phyloP scores from a whole-genome alignment of 2,797 vertebrate species.

The Hippopotamyrus pictus region DNA sequence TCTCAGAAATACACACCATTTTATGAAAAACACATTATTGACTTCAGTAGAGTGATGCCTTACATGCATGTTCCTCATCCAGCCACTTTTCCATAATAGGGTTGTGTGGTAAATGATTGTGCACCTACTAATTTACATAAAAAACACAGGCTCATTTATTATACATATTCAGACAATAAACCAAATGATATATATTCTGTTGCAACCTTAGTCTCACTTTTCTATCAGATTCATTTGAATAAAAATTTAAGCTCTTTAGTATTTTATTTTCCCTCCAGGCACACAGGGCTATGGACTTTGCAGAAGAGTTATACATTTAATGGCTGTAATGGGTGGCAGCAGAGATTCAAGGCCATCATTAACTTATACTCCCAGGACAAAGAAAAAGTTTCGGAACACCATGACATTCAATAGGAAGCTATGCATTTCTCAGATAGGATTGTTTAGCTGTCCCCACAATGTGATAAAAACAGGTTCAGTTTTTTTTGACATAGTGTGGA shows the following conservation, averaged over 20 bases:
- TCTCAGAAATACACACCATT: not conserved
- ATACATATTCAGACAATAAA: not conserved
- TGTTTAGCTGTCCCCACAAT: not conserved
- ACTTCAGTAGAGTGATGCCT: not conserved
- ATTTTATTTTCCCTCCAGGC: not conserved
- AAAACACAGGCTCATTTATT: not conserved
- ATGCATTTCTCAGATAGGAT: not conserved
- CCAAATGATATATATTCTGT: not conserved
- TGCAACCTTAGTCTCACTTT: not conserved
- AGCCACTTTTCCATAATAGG: not conserved
- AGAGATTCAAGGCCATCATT: not conserved
- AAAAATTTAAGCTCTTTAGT: not conserved
- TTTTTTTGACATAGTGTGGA: not conserved
- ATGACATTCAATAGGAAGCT: not conserved
- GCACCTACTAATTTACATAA: not conserved
- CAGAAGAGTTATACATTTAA: not conserved
- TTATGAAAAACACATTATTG: not conserved
- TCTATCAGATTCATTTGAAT: constrained; percentile 7
- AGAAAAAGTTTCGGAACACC: not conserved
- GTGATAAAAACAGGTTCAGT: not conserved
- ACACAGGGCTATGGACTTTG: not conserved
- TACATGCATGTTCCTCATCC: not conserved
- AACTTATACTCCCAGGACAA: not conserved
- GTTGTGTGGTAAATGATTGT: not conserved
- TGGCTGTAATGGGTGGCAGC: not conserved